Conservation (phyloP, 2,888 invertebrate species). For the Spodoptera exigua region DNA sequence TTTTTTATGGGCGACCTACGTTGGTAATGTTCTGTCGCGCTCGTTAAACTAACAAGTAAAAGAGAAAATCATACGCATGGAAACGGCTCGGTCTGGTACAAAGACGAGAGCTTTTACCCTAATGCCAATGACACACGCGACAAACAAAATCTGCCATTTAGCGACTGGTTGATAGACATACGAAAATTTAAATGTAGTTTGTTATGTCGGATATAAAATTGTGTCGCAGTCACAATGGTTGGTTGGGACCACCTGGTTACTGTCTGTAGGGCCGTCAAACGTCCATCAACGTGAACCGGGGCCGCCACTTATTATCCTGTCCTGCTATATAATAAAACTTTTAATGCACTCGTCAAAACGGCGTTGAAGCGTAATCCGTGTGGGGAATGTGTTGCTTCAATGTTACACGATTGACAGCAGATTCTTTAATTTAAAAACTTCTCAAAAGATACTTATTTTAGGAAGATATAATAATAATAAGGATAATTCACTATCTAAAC, state of each 20-base stretch:
- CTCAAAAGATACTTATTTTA: conserved; percentile 1
- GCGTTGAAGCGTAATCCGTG: conserved; percentile 67
- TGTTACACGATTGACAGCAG: conserved; percentile 27
- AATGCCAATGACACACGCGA: conserved; percentile 64
- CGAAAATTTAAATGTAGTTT: conserved; percentile 57
- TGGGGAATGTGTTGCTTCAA: conserved; percentile 47
- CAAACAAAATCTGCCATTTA: conserved; percentile 56
- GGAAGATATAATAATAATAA: neutral
- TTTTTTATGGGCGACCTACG: conserved; percentile 65
- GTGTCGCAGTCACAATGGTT: conserved; percentile 55
- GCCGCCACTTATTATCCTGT: conserved; percentile 72
- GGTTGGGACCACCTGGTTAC: conserved; percentile 73
- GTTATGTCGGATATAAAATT: conserved; percentile 53
- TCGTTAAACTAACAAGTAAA: conserved; percentile 63
- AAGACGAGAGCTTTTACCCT: conserved; percentile 59
- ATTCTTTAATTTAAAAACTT: conserved; percentile 18
- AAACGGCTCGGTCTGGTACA: conserved; percentile 60
- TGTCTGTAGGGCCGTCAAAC: conserved; percentile 67
- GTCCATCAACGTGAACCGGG: conserved; percentile 70
- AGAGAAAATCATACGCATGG: conserved; percentile 63
- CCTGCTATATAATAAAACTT: conserved; percentile 77
- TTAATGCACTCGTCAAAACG: conserved; percentile 74
- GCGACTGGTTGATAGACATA: conserved; percentile 51
- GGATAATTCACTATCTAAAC: too few species aligned
- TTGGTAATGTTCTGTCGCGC: conserved; percentile 61